Percentiles rank a stretch among this genome's conserved stretches.
Evolutionary conservation across 2,113 vertebrate genomes (phyloP).

Genomic region (Amazona guildingii): DNA sequence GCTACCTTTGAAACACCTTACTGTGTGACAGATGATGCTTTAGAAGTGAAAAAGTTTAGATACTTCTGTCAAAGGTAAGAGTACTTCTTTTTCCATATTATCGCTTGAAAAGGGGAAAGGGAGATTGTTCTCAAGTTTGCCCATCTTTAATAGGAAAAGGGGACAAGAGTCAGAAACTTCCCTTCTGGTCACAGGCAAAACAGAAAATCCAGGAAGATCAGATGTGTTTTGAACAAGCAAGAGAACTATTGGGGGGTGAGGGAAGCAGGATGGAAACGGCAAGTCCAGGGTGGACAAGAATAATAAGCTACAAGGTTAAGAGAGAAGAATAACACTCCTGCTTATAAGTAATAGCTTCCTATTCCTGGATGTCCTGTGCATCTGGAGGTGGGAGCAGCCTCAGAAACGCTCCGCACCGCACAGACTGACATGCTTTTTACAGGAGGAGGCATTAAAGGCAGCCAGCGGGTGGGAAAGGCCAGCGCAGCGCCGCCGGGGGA

Average conservation of each 20-base stretch:
- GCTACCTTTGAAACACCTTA: not conserved
- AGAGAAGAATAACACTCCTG: not conserved
- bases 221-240: not conserved
- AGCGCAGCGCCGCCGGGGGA: not conserved
- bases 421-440: not conserved
- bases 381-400: not conserved
- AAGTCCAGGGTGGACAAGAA: not conserved
- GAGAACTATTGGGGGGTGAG: not conserved
- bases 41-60: not conserved
- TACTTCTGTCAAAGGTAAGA: not conserved
- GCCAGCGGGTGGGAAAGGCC: not conserved
- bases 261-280: not conserved
- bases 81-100: not conserved
- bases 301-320: not conserved
- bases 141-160: not conserved
- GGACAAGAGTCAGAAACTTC: not conserved
- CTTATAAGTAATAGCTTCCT: not conserved
- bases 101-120: not conserved
- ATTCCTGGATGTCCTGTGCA: not conserved
- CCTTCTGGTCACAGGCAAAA: not conserved
- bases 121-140: not conserved
- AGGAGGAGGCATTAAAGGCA: not conserved
- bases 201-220: not conserved
- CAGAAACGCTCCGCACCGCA: accelerated
- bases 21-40: not conserved